Conservation (phyloP, 1,140 invertebrate species). For the Drosophila sproati region DNA sequence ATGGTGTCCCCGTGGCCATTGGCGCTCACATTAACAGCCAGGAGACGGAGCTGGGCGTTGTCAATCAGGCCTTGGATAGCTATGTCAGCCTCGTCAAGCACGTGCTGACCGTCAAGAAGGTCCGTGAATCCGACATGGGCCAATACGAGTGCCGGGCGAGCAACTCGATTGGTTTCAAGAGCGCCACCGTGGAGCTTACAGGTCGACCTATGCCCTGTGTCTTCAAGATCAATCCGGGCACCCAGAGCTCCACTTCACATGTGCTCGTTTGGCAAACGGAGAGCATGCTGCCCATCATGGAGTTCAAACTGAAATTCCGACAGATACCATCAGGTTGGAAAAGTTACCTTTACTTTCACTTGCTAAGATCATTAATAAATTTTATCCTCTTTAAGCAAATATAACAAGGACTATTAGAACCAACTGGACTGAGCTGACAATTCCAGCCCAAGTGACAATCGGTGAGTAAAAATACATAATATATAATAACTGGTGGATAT, state of each 20-base stretch:
- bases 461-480: slow-evolving; percentile 46
- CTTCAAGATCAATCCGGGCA: slow-evolving; percentile 86
- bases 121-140: slow-evolving; percentile 89
- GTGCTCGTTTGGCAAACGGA: slow-evolving; percentile 90
- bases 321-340: slow-evolving; percentile 74
- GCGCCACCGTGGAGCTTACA: slow-evolving; percentile 86
- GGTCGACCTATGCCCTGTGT: slow-evolving; percentile 86
- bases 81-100: slow-evolving; percentile 85
- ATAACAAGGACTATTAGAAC: slow-evolving; percentile 45
- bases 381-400: slow-evolving; percentile 32
- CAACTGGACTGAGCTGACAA: slow-evolving; percentile 88
- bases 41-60: slow-evolving; percentile 60
- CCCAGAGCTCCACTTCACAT: slow-evolving; percentile 85
- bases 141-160: slow-evolving; percentile 91
- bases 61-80: slow-evolving; percentile 50
- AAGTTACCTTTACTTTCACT: not conserved
- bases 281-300: slow-evolving; percentile 88
- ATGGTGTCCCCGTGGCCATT: slow-evolving; percentile 86
- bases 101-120: slow-evolving; percentile 89
- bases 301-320: slow-evolving; percentile 89
- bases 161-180: slow-evolving; percentile 88
- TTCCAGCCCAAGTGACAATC: slow-evolving; percentile 87
- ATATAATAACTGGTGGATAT: not conserved
- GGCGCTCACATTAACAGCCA: slow-evolving; percentile 86
- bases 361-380: not conserved